Evolutionary conservation across 2,113 vertebrate species (phyloP), one percentile per base, ranked within the genome.

Genomic region (Oreochromis niloticus): DNA sequence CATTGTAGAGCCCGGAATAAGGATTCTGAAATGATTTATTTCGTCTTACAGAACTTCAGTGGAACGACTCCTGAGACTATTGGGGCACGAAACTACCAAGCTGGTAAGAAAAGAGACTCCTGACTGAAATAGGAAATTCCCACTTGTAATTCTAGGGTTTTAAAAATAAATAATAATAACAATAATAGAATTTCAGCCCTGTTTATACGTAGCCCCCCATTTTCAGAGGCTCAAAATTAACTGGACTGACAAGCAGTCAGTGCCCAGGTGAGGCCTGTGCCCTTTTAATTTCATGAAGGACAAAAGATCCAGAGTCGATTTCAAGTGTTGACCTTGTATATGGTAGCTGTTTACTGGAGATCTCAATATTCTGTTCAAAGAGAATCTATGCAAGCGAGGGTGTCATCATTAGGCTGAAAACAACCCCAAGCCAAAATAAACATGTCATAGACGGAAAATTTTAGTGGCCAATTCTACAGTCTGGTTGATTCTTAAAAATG

Each of bases 1-100:
- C 6, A 81, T 75, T 34, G n/a, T 34, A 24, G 11, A 63, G 3
- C 56, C 9, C 9, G 8, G 17, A 81, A 17, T 2, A 54, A 59
- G 6, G 6, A 73, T 39, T 81, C 50, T 85, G 39, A 83, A 66
- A 82, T 48, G 17, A 55, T 81, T 9, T 86, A 17, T 30, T 55
- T 83, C 4, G 63, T 88, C 75, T 84, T 85, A 22, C 43, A 99
- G 99, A 96, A 89, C 84, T 99, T 99, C 91, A 94, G 3, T 80
- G 99, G 96, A 86, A 97, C 95, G 19, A 98, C 98, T 7, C 98
- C 98, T 34, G 97, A 99, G 86, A 93, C 96, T 9, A 99, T 99
- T 81, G 98, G 98, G 54, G 95, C 96, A 56, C 97, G 92, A 83
- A 99, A 99, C 96, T 99, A 99, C 93, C 98, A 98, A 1, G 98